These are phyloP conservation scores for Thera obeliscata DNA, from an alignment of 2,888 invertebrate species.

Conservation along the genomic window DNA sequence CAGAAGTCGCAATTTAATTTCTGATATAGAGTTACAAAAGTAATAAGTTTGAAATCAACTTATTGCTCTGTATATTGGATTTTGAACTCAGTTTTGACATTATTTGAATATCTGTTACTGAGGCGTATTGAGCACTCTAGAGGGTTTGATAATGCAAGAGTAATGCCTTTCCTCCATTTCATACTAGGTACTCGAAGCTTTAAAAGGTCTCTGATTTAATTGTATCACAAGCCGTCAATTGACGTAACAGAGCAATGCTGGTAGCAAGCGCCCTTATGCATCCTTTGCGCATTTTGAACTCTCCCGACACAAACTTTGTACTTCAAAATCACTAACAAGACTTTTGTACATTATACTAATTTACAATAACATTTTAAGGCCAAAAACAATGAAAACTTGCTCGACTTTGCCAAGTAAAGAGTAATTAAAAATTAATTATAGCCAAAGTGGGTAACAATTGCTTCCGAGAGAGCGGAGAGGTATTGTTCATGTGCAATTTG, in stretches of 20 bases:
- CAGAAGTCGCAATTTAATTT: too few species aligned
- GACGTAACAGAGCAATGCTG: slow-evolving; percentile 11
- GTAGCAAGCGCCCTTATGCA: slow-evolving; percentile 8
- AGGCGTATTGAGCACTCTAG: too few species aligned
- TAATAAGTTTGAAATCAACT: too few species aligned
- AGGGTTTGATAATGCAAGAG: too few species aligned
- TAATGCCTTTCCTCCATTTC: slow-evolving; percentile 7
- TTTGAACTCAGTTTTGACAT: too few species aligned
- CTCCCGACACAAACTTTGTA: slow-evolving; percentile 71
- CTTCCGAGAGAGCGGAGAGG: slow-evolving; percentile 35
- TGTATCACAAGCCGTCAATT: slow-evolving; percentile 28
- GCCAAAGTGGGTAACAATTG: slow-evolving; percentile 44
- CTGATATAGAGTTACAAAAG: too few species aligned
- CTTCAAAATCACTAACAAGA: slow-evolving; percentile 72
- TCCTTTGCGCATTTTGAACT: slow-evolving; percentile 34
- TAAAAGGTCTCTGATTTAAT: slow-evolving; percentile 18
- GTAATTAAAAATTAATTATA: slow-evolving; percentile 64
- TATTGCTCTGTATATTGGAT: too few species aligned
- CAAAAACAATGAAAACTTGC: slow-evolving; percentile 42
- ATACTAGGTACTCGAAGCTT: slow-evolving; percentile 7
- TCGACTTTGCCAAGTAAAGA: slow-evolving; percentile 34
- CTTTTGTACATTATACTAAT: slow-evolving; percentile 53
- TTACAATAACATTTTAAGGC: slow-evolving; percentile 37
- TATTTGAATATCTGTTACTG: too few species aligned
- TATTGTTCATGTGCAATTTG: slow-evolving; percentile 48